These are phyloP conservation scores for Geopemphigus sp. DNA, from an alignment of 1,140 invertebrate species.

Conservation along the genomic window DNA sequence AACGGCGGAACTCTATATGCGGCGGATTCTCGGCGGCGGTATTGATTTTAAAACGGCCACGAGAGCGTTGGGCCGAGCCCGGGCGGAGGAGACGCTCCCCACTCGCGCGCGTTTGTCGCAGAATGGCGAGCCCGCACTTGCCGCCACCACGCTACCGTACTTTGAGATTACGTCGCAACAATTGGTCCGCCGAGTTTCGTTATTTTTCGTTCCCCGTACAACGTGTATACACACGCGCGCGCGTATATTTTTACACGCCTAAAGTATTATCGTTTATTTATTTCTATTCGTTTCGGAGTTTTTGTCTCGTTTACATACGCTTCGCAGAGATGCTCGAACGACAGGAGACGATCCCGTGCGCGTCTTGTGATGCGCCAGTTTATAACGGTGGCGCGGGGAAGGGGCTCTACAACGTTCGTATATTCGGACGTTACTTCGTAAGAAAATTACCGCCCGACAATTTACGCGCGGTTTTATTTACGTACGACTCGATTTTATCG, in stretches of 20 bases:
- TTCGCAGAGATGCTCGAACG: not conserved
- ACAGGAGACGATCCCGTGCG: not conserved
- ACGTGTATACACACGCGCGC: too few relatives aligned
- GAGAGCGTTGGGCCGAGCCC: slow-evolving; percentile 10
- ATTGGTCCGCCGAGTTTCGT: not conserved
- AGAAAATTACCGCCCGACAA: slow-evolving; percentile 2
- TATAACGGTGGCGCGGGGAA: not conserved
- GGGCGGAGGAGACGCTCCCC: not conserved
- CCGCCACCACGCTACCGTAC: not conserved
- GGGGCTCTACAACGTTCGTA: too few relatives aligned
- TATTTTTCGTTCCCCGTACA: not conserved
- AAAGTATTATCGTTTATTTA: too few relatives aligned
- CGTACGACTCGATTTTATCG: not conserved
- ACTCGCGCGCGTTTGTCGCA: not conserved
- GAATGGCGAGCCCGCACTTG: not conserved
- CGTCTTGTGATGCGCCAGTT: not conserved
- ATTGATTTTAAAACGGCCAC: slow-evolving; percentile 35
- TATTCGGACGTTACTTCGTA: too few relatives aligned
- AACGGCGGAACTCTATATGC: not conserved
- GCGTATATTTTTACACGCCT: not conserved
- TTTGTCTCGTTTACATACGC: too few relatives aligned
- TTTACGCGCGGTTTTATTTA: not conserved
- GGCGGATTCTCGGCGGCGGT: not conserved
- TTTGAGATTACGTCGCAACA: too few relatives aligned
- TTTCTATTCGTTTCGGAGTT: too few relatives aligned